A percentile compares a stretch with the other conserved stretches of the same genome.
These are phyloP conservation scores for Agriopis aurantiaria DNA, from an alignment of 2,888 invertebrate genomes.

Conservation along the genomic window DNA sequence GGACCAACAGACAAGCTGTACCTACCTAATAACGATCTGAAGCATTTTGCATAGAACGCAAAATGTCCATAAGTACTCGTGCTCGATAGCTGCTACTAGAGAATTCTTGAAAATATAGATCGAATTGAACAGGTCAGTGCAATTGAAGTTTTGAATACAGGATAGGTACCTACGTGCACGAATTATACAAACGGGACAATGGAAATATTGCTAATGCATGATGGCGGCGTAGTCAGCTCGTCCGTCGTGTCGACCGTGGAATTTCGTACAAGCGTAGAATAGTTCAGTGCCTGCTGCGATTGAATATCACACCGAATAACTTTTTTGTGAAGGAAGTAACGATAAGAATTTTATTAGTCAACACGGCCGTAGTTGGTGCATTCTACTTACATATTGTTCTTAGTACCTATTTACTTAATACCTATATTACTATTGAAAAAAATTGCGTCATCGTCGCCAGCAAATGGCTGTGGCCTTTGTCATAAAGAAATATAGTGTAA, in stretches of 20 bases:
- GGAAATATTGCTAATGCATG: constrained; percentile 39
- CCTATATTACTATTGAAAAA: neutral
- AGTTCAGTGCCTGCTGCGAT: constrained; percentile 23
- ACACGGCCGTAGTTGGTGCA: constrained; percentile 4
- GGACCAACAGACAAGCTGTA: constrained; percentile 58
- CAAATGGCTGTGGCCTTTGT: neutral
- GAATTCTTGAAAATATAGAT: constrained; percentile 23
- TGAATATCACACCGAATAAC: constrained; percentile 5
- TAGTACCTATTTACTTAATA: neutral
- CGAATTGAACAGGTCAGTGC: constrained; percentile 68
- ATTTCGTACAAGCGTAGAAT: constrained; percentile 21
- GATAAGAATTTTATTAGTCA: constrained; percentile 18
- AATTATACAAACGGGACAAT: constrained; percentile 35
- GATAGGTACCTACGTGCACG: constrained; percentile 15
- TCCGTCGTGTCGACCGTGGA: constrained; percentile 29
- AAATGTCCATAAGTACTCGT: constrained; percentile 58
- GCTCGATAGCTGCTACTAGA: constrained; percentile 58
- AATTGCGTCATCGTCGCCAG: constrained; percentile 1
- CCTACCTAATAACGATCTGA: constrained; percentile 48
- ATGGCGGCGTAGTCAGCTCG: constrained; percentile 40
- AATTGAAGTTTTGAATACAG: constrained; percentile 56
- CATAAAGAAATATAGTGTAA: neutral
- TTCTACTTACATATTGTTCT: neutral
- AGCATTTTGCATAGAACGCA: constrained; percentile 56
- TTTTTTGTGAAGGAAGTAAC: constrained; percentile 15